Evolutionary conservation across 92 coral and sea anemone genomes (phyloP).

Genomic region (Phymanthus crucifer): DNA sequence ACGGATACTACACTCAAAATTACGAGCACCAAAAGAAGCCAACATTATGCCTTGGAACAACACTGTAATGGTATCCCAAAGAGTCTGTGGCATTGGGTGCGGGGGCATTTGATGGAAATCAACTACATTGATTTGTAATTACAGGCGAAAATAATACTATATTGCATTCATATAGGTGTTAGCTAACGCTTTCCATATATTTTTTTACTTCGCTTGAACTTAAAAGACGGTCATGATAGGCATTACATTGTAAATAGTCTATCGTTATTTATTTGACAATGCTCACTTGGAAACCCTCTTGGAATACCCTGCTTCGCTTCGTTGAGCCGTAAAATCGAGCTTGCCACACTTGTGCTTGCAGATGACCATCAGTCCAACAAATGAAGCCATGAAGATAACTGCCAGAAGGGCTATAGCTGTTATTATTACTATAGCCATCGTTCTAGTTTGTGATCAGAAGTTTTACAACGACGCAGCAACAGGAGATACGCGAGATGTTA

Average conservation of each 20-base stretch:
- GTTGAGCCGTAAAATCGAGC: constrained; percentile 44
- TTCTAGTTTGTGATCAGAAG: neutral
- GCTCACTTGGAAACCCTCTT: constrained; percentile 18
- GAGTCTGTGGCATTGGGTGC: no score
- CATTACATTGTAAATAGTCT: neutral
- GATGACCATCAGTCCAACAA: constrained; percentile 73
- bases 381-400: constrained; percentile 70
- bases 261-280: neutral
- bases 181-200: no score
- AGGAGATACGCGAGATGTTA: neutral
- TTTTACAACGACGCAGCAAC: neutral
- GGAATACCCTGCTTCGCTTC: constrained; percentile 30
- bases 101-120: no score
- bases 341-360: constrained; percentile 69
- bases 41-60: no score
- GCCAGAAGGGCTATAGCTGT: constrained; percentile 71
- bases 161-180: no score
- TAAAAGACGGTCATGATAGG: neutral
- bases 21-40: no score
- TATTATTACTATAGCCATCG: constrained; percentile 44
- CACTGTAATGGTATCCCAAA: no score
- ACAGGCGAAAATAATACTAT: no score
- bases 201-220: neutral
- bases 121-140: no score
- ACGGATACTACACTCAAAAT: no score